A percentile compares a stretch with the other conserved stretches of the same genome.
Evolutionary conservation across 2,113 vertebrate species (phyloP).

Genomic region (Castor canadensis): DNA sequence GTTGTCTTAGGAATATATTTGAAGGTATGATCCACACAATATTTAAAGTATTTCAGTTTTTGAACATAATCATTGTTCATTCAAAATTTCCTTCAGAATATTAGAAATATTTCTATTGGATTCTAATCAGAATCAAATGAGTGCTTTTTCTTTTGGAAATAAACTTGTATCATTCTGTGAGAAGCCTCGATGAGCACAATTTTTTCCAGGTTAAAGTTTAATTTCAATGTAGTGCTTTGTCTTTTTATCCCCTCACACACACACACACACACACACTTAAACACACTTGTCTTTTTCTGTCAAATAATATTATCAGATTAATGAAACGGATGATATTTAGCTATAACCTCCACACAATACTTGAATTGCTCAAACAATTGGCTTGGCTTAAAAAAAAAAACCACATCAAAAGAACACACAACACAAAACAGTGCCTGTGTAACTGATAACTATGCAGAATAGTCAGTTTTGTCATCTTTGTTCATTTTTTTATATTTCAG

Average conservation of each 20-base stretch:
- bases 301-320: constrained; percentile 43
- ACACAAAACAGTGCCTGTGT: too few relatives aligned
- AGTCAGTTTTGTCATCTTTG: background rate
- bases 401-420: too few relatives aligned
- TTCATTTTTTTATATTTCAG: background rate
- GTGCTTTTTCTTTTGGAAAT: background rate
- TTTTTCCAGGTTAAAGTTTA: background rate
- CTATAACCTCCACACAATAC: background rate
- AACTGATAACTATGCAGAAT: background rate
- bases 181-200: background rate
- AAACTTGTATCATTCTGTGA: background rate
- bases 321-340: background rate
- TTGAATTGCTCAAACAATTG: background rate
- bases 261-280: background rate
- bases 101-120: constrained; percentile 7
- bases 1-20: background rate
- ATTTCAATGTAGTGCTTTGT: background rate
- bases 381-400: background rate
- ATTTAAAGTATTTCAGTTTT: background rate
- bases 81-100: background rate
- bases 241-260: background rate
- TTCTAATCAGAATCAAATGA: background rate
- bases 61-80: background rate
- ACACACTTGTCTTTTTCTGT: background rate
- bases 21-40: background rate